Conservation (phyloP, 2,888 invertebrate species). For the Hyppa rectilinea region DNA sequence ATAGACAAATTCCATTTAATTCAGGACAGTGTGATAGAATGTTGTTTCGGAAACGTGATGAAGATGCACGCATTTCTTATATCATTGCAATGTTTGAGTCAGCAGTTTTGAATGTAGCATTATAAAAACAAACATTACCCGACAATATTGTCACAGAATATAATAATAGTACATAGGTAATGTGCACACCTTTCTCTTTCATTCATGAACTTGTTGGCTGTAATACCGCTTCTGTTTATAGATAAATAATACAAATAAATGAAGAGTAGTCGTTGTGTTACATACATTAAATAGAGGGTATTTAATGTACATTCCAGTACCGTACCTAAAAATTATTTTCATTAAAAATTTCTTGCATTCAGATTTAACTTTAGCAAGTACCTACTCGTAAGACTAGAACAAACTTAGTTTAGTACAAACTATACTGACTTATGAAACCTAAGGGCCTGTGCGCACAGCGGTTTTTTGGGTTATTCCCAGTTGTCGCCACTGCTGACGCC, state of each 20-base stretch:
- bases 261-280: neutral
- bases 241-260: neutral
- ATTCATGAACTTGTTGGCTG: neutral
- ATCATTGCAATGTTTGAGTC: neutral
- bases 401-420: too few relatives aligned
- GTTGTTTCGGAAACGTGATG: neutral
- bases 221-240: neutral
- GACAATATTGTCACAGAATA: too few relatives aligned
- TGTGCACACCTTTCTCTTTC: conserved; percentile 12
- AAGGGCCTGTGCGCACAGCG: too few relatives aligned
- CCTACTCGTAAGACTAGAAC: too few relatives aligned
- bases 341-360: too few relatives aligned
- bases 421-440: too few relatives aligned
- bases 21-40: neutral
- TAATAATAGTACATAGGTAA: too few relatives aligned
- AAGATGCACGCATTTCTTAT: neutral
- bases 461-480: too few relatives aligned
- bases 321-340: too few relatives aligned
- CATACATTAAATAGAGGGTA: too few relatives aligned
- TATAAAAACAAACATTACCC: conserved; percentile 44
- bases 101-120: conserved; percentile 46
- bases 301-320: neutral
- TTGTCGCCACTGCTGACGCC: too few relatives aligned
- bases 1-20: neutral
- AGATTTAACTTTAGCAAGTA: too few relatives aligned